Percentiles rank a stretch among this genome's conserved stretches.
These are phyloP conservation scores for Staurois parvus DNA, from an alignment of 2,797 vertebrate genomes.

Conservation along the genomic window DNA sequence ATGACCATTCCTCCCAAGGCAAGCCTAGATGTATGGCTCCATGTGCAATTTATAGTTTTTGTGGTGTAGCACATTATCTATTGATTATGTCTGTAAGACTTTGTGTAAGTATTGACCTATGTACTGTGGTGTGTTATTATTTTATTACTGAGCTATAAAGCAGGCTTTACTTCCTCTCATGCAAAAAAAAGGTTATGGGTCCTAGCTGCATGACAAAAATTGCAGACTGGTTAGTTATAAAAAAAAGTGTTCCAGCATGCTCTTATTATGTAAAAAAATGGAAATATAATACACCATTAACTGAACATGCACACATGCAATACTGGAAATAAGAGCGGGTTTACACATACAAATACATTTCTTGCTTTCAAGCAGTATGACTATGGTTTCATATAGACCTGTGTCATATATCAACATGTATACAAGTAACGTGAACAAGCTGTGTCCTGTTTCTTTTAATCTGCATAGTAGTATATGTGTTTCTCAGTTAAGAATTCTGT, in stretches of 20 bases:
- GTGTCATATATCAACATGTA: no score
- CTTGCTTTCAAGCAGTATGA: no score
- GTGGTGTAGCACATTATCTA: not conserved
- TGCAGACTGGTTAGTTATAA: not conserved
- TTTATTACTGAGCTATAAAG: not conserved
- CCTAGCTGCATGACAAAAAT: not conserved
- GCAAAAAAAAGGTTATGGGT: not conserved
- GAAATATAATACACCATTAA: no score
- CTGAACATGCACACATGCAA: no score
- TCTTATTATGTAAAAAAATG: no score
- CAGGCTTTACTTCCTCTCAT: not conserved
- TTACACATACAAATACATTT: no score
- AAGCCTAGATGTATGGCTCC: not conserved
- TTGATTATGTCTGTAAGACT: not conserved
- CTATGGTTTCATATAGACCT: no score
- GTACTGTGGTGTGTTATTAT: not conserved
- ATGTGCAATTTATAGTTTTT: not conserved
- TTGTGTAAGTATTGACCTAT: conserved; percentile 5
- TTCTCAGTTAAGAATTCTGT: no score
- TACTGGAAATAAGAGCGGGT: no score
- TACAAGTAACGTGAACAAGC: no score
- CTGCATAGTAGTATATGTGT: no score
- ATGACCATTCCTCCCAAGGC: not conserved
- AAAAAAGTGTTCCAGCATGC: not conserved
- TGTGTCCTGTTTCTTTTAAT: no score